These are phyloP conservation scores for Cephus sareptanus DNA, from an alignment of 2,888 invertebrate species.

Conservation along the genomic window DNA sequence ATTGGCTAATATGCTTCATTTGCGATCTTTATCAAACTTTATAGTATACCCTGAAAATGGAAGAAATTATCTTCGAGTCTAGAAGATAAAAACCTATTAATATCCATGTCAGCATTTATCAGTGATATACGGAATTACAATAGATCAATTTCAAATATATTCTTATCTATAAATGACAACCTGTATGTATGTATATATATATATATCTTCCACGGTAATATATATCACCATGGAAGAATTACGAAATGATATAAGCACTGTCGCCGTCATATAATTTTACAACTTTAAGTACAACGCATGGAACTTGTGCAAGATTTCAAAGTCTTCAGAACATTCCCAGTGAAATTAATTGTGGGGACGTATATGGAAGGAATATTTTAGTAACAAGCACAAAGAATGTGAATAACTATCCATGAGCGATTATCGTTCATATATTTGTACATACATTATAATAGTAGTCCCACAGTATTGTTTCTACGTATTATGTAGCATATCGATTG, in stretches of 20 bases:
- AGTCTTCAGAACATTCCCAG: not conserved
- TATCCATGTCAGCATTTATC: not conserved
- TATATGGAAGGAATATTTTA: not conserved
- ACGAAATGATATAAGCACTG: not conserved
- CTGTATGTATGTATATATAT: not conserved
- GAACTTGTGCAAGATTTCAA: not conserved
- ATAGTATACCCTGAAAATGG: not conserved
- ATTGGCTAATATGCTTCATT: not conserved
- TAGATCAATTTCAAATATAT: not conserved
- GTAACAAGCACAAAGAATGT: not conserved
- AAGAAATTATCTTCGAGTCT: not conserved
- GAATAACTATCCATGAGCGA: not conserved
- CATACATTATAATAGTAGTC: not conserved
- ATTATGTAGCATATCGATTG: not conserved
- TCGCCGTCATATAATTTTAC: not conserved
- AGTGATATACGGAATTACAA: not conserved
- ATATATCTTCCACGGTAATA: too few species aligned
- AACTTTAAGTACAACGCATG: not conserved
- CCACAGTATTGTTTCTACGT: not conserved
- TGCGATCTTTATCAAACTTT: not conserved
- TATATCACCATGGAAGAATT: not conserved
- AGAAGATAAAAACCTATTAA: not conserved
- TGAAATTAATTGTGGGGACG: not conserved
- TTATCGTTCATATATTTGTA: not conserved
- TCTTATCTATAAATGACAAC: not conserved